These are phyloP conservation scores for Pyralis farinalis DNA, from an alignment of 2,888 invertebrate species.

Conservation along the genomic window DNA sequence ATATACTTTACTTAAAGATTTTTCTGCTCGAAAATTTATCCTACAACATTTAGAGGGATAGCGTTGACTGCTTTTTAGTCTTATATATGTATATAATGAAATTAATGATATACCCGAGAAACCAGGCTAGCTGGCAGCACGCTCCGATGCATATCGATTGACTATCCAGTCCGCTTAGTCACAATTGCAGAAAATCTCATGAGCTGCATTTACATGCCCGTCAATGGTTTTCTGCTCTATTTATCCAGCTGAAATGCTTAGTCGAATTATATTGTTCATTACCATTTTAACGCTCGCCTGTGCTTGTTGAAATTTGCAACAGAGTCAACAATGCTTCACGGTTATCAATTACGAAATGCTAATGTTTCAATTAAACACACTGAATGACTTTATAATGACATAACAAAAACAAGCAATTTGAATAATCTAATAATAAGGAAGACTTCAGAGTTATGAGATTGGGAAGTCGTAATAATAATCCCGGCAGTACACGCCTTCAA, in stretches of 20 bases:
- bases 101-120: too few relatives aligned
- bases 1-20: too few relatives aligned
- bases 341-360: conserved; percentile 42
- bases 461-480: conserved; percentile 63
- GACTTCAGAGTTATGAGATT: conserved; percentile 44
- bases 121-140: conserved; percentile 52
- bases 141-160: conserved; percentile 48
- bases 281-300: conserved; percentile 45
- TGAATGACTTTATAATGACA: conserved; percentile 33
- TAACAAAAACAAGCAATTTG: conserved; percentile 39
- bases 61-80: too few relatives aligned
- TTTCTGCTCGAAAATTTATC: too few relatives aligned
- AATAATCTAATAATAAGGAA: conserved; percentile 63
- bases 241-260: conserved; percentile 64
- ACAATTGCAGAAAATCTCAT: conserved; percentile 64
- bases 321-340: conserved; percentile 39
- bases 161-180: conserved; percentile 41
- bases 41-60: too few relatives aligned
- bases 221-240: conserved; percentile 67
- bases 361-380: conserved; percentile 40
- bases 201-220: conserved; percentile 48
- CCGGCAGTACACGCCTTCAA: conserved; percentile 60
- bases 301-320: conserved; percentile 39
- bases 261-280: conserved; percentile 61
- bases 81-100: too few relatives aligned